A percentile compares a stretch with the other conserved stretches of the same genome.
Evolutionary conservation across 2,113 vertebrate species (phyloP).

Genomic region (Columba livia): DNA sequence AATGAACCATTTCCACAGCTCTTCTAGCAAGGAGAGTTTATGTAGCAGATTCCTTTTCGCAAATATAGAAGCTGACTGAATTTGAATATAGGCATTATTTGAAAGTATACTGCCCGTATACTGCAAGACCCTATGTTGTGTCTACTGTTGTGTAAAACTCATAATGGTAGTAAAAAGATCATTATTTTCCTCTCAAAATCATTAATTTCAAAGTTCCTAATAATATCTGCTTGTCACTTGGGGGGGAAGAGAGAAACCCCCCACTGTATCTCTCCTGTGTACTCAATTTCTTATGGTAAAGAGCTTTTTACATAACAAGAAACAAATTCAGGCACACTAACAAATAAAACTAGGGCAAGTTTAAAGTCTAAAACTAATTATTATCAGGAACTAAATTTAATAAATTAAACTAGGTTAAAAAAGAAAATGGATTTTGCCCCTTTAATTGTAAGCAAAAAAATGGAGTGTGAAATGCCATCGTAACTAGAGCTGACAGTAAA

Average conservation of each 20-base stretch:
- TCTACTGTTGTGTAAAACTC: not conserved
- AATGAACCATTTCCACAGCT: not conserved
- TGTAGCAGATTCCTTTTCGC: not conserved
- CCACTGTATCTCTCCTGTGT: not conserved
- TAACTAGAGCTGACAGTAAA: not conserved
- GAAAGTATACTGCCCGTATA: not conserved
- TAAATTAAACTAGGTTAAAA: not conserved
- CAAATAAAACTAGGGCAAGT: not conserved
- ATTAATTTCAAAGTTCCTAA: not conserved
- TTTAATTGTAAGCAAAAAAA: not conserved
- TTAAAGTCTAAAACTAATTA: not conserved
- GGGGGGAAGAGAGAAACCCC: not conserved
- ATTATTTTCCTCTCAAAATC: not conserved
- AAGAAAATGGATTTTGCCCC: not conserved
- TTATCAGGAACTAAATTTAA: not conserved
- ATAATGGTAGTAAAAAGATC: not conserved
- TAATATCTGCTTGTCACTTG: not conserved
- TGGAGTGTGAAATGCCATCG: not conserved
- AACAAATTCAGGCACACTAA: not conserved
- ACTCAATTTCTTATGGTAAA: not conserved
- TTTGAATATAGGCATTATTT: slow-evolving; percentile 6
- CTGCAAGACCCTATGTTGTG: not conserved
- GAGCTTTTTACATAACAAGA: not conserved
- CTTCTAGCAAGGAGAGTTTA: not conserved
- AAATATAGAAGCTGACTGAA: not conserved